A percentile compares a stretch with the other conserved stretches of the same genome.
Conservation (phyloP, 2,113 vertebrate species). For the Rutilus rutilus region DNA sequence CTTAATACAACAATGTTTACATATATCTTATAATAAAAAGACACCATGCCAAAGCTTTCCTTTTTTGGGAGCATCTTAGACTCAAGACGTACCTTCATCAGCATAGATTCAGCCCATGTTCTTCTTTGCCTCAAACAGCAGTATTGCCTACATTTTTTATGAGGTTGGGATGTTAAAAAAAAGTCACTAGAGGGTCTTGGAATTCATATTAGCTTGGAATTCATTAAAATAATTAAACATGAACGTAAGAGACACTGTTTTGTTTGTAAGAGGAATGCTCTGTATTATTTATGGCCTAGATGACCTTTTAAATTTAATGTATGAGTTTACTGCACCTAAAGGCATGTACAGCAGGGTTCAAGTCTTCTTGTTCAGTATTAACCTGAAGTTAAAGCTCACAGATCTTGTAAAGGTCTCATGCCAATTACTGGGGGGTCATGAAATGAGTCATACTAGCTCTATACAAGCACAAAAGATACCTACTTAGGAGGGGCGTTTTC, state of each 20-base stretch:
- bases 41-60: neutral
- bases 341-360: neutral
- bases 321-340: neutral
- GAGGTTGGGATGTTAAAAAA: slow-evolving; percentile 30
- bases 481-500: neutral
- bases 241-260: slow-evolving; percentile 1
- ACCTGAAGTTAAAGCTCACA: neutral
- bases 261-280: slow-evolving; percentile 6
- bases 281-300: neutral
- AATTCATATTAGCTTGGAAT: slow-evolving; percentile 18
- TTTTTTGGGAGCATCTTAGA: neutral
- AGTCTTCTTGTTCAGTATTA: neutral
- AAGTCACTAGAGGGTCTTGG: slow-evolving; percentile 32
- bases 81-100: slow-evolving; percentile 7
- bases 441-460: neutral
- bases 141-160: slow-evolving; percentile 46
- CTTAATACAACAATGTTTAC: slow-evolving; percentile 11
- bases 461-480: no score
- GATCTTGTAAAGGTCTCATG: neutral
- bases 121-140: slow-evolving; percentile 30
- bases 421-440: neutral
- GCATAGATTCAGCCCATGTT: neutral
- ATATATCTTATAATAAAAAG: slow-evolving; percentile 18
- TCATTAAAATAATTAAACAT: slow-evolving; percentile 31
- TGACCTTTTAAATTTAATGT: slow-evolving; percentile 18